These are phyloP conservation scores for Synodontis membranacea DNA, from an alignment of 2,113 vertebrate species.

Conservation along the genomic window DNA sequence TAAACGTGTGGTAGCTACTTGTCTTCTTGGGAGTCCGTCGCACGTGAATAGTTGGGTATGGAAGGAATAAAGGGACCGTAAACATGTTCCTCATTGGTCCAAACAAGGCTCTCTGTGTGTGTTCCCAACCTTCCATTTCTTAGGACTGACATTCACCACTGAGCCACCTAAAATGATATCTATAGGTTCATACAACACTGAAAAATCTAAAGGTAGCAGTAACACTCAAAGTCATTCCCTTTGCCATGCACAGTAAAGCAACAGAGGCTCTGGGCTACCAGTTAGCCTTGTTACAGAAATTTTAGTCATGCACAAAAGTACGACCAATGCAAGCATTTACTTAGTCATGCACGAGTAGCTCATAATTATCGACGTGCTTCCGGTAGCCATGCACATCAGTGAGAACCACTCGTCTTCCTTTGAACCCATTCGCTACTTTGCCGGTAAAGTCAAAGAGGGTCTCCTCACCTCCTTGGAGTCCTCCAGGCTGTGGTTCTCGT, in stretches of 20 bases:
- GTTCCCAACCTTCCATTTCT: background rate
- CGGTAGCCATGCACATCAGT: slow-evolving; percentile 12
- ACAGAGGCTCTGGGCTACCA: background rate
- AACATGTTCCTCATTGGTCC: background rate
- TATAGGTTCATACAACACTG: background rate
- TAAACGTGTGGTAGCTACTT: background rate
- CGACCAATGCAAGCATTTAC: slow-evolving; percentile 2
- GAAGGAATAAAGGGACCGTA: background rate
- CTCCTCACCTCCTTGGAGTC: slow-evolving; percentile 70
- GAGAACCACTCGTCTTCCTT: background rate
- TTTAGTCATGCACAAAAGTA: slow-evolving; percentile 16
- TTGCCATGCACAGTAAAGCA: background rate
- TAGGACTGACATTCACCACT: background rate
- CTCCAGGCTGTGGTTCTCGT: slow-evolving; percentile 76
- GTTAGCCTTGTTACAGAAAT: background rate
- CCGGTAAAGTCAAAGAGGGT: background rate
- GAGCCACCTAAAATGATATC: background rate
- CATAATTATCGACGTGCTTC: background rate
- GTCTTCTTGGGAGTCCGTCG: background rate
- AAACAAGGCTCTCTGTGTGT: background rate
- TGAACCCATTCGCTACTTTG: background rate
- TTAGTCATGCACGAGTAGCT: slow-evolving; percentile 18
- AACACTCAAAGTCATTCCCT: background rate
- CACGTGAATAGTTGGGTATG: background rate
- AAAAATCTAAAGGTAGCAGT: background rate